These are phyloP conservation scores for Benitochromis conjunctus DNA, from an alignment of 2,113 vertebrate species.

Conservation along the genomic window DNA sequence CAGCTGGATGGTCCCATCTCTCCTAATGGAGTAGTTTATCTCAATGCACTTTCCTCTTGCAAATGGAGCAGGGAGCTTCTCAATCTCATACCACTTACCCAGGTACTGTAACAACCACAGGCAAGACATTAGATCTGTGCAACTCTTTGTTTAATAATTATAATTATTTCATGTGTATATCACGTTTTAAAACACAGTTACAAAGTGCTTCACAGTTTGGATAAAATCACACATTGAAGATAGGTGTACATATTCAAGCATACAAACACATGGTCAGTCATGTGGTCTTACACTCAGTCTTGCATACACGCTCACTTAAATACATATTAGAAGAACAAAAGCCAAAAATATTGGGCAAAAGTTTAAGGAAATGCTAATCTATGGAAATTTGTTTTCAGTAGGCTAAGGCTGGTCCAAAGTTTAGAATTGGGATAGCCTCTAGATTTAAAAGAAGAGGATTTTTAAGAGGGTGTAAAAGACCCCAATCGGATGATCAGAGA, in stretches of 20 bases:
- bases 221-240: background rate
- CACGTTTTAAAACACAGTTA: background rate
- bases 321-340: background rate
- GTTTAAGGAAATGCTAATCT: background rate
- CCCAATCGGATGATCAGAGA: background rate
- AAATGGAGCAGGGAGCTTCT: conserved; percentile 64
- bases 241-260: background rate
- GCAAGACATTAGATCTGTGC: background rate
- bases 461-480: background rate
- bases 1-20: conserved; percentile 64
- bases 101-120: conserved; percentile 54
- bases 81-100: conserved; percentile 76
- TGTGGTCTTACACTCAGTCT: background rate
- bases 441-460: background rate
- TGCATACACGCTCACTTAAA: background rate
- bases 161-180: fast-evolving
- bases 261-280: background rate
- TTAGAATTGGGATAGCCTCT: background rate
- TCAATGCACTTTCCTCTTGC: conserved; percentile 72
- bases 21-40: conserved; percentile 56
- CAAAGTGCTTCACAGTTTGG: background rate
- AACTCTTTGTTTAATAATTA: background rate
- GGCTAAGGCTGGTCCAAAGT: background rate
- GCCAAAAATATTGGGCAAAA: background rate
- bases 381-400: background rate